phyloP scores from a whole-genome alignment of 2,113 vertebrate genomes.

The Phyllostomus hastatus region DNA sequence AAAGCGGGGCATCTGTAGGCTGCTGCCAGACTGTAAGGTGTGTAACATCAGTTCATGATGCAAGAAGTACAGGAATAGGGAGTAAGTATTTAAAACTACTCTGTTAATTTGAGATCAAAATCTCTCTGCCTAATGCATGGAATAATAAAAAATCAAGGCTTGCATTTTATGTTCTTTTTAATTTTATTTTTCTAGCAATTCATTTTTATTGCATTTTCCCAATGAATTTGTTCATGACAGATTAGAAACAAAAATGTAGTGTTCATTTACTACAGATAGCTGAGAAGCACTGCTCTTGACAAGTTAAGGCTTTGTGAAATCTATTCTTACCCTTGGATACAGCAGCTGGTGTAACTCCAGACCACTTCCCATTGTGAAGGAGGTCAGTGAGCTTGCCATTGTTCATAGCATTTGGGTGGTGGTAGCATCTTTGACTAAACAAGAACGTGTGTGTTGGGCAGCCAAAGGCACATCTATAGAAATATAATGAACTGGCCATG shows the following conservation, averaged over 20 bases:
- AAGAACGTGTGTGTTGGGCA: not conserved
- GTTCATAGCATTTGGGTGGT: not conserved
- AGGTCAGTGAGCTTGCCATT: not conserved
- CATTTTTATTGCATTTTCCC: conserved; percentile 23
- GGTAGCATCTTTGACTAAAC: not conserved
- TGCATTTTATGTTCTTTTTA: conserved; percentile 7
- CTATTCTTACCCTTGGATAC: not conserved
- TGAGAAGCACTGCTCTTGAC: not conserved
- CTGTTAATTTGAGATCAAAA: conserved; percentile 3
- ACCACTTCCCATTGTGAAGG: not conserved
- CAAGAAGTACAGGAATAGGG: not conserved
- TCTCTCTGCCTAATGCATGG: not conserved
- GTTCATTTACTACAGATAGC: not conserved
- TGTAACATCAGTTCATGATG: not conserved
- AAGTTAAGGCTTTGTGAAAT: not conserved
- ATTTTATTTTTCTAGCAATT: conserved; percentile 49
- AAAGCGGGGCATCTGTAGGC: not conserved
- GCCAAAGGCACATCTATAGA: not conserved
- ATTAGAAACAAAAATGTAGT: conserved; percentile 16
- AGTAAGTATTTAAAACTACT: conserved; percentile 10
- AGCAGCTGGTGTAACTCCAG: not conserved
- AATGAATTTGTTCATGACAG: not conserved
- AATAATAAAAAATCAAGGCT: conserved; percentile 27
- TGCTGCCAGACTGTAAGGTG: not conserved
- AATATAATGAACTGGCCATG: not conserved